These are phyloP conservation scores for Acropora tenuis DNA, from an alignment of 64 coral and sea anemone species.

Conservation along the genomic window DNA sequence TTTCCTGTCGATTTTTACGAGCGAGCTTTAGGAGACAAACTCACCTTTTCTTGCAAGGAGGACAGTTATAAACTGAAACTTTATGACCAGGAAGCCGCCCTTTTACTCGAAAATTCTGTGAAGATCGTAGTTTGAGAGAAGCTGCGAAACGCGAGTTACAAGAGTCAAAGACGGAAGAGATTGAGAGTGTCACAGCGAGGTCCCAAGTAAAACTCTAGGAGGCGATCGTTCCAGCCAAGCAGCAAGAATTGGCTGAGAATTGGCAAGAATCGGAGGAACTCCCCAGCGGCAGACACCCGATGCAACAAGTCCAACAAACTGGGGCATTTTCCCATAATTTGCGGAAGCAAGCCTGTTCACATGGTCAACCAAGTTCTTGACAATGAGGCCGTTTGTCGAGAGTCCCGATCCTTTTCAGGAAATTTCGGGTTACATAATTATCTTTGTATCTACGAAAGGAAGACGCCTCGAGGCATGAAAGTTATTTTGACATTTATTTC, in stretches of 20 bases:
- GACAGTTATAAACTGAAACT: conserved; percentile 46
- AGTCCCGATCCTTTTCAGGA: too few species aligned
- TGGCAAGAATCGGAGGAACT: too few species aligned
- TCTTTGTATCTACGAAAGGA: too few species aligned
- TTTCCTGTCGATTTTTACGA: conserved; percentile 50
- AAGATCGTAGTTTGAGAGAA: conserved; percentile 54
- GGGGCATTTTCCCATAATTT: too few species aligned
- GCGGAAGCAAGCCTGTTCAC: background rate
- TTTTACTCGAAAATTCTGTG: conserved; percentile 45
- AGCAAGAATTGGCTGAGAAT: too few species aligned
- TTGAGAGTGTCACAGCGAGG: conserved; percentile 23
- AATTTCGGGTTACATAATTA: too few species aligned
- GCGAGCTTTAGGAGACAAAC: conserved; percentile 18
- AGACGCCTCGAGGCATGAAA: too few species aligned
- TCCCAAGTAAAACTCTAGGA: too few species aligned
- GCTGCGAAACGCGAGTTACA: conserved; percentile 43
- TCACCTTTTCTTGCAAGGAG: conserved; percentile 33
- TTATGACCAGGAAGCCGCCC: conserved; percentile 42
- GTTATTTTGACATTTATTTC: too few species aligned
- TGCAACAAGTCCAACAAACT: too few species aligned
- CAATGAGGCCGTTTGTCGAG: background rate
- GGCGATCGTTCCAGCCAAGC: too few species aligned
- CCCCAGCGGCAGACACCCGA: too few species aligned
- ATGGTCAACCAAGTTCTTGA: conserved; percentile 30
- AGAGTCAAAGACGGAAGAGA: conserved; percentile 40